Base-by-base conservation (phyloP, 2,113 vertebrate genomes). In the Apeltes quadracus region DNA sequence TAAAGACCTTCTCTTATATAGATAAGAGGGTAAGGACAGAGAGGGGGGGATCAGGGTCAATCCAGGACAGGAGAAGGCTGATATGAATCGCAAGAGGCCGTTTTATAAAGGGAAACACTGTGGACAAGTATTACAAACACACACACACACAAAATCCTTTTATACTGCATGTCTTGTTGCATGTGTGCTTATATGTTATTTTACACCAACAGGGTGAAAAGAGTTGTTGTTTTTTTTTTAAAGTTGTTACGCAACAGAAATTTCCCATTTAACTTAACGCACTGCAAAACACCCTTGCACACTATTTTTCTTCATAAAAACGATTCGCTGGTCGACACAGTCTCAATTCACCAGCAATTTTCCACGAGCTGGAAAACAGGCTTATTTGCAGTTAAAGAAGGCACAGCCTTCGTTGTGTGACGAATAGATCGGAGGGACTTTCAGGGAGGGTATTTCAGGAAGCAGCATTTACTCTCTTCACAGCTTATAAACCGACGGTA, bases 1-100 rank as follows among this genome's bases (percentile, higher is more conserved):
- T 23, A 59, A 76, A 87, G 75, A 85, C 70, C 59, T n/a, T 57
- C 74, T 53, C 75, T 53, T 64, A 63, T 54, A 69, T 9, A 59
- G 78, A 82, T 67, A 65, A 81, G 29, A 36, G 36, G 51, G 27
- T 25, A 27, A 61, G 38, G 38, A 77, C 15, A 27, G 18, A 27
- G 38, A 32, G 18, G 41, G 18, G 18, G 23, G 14, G 23, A 23
- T 15, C 15, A 51, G 63, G 59, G 32, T 57, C 75, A 76, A 54
- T 54, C 34, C 44, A 38, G 18, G 51, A 36, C 56, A 46, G 16
- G 22, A 55, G 25, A 38, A n/a, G 7, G 46, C 13, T n/a, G 69
- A 83, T 69, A 57, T 3, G 11, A 44, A 75, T 69, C 50, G n/a
- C 58, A 53, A 64, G 61, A 62, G 67, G 34, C 11, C 38, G 39